Evolutionary conservation across 2,888 invertebrate genomes (phyloP), one percentile per base, ranked within the genome.

Genomic region (Caenorhabditis sp.): DNA sequence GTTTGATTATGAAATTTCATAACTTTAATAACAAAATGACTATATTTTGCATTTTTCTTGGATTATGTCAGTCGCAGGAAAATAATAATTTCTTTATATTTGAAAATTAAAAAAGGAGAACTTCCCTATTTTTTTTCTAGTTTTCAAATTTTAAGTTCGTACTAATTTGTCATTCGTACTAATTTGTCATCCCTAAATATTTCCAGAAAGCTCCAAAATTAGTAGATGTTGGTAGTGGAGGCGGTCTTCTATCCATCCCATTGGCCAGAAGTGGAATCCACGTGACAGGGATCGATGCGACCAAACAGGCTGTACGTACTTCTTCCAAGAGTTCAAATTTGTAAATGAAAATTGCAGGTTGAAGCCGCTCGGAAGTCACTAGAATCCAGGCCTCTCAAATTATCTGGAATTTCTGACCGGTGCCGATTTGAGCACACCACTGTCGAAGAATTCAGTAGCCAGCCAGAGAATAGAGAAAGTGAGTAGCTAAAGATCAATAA

Each of bases 181-280:
- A n/a, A n/a, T n/a, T n/a, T n/a, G n/a, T n/a, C n/a, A n/a, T n/a
- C n/a, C 14, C 5, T n/a, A 50, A 50, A 50, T n/a, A 10, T 52
- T 52, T 31, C 25, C 38, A 61, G 25, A 25, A 36, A 4, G 10
- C 58, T 21, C 25, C 62, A 7, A 67, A 64, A 4, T 38, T 72
- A 4, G 67, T 80, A 4, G 96, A 97, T 90, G 92, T 95, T 64
- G 97, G 96, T 0, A 95, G 96, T 89, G 97, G 97, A 36, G 96
- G 93, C 53, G 95, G 95, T 0, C 90, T 94, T 67, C 87, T 94
- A 4, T 90, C 92, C 12, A 93, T 93, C 27, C 84, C 87, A 5
- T 74, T 87, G 31, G 84, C 84, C 8, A 62, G 86, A 52, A 74
- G 82, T 25, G 87, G 87, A 8, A 82, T 87, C 10, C 60, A 77